Percentiles rank a stretch among this genome's conserved stretches.
These are phyloP conservation scores for Linurgus olivaceus DNA, from an alignment of 2,797 vertebrate genomes.

Conservation along the genomic window DNA sequence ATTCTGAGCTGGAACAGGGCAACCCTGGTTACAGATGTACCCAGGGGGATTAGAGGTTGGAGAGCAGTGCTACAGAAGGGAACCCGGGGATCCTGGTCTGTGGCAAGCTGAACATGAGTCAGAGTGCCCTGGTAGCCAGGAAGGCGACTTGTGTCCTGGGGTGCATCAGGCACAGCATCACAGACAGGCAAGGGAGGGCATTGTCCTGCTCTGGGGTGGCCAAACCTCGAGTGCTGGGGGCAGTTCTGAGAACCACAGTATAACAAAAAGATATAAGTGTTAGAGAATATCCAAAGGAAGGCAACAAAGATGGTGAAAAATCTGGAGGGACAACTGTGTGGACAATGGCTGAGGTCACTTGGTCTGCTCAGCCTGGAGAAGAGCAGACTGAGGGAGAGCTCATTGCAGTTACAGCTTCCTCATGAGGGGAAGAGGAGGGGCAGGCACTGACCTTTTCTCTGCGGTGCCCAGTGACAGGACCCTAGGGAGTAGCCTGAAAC, in stretches of 20 bases:
- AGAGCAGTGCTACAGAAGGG: rapidly evolving
- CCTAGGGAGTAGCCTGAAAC: neutral
- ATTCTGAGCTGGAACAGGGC: neutral
- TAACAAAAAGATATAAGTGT: rapidly evolving
- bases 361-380: neutral
- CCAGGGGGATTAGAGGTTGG: neutral
- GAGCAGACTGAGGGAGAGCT: neutral
- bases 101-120: rapidly evolving
- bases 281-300: neutral
- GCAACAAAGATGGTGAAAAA: rapidly evolving
- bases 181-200: rapidly evolving
- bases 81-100: rapidly evolving
- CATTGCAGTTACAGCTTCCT: rapidly evolving
- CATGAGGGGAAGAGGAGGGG: rapidly evolving
- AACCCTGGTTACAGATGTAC: rapidly evolving
- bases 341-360: neutral
- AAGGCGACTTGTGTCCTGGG: rapidly evolving
- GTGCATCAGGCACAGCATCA: rapidly evolving
- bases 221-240: neutral
- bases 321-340: rapidly evolving
- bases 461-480: rapidly evolving
- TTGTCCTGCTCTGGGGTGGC: neutral
- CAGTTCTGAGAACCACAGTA: rapidly evolving
- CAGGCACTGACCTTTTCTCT: neutral
- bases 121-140: neutral